Evolutionary conservation across 1,140 invertebrate species (phyloP).

Genomic region (Batillaria attramentaria): DNA sequence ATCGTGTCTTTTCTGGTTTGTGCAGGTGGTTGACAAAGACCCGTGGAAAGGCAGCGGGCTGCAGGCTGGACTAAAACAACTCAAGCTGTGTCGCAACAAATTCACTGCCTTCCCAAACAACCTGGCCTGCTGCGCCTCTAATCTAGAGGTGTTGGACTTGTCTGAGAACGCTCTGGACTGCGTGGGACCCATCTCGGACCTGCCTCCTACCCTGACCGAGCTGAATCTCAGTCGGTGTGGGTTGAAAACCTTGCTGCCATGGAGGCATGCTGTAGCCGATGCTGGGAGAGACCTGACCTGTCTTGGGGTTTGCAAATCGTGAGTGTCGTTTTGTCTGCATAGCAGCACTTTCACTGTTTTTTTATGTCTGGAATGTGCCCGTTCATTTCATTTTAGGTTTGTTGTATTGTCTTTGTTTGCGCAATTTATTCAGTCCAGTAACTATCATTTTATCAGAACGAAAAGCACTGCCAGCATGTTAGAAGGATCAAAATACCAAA

Average conservation of each 20-base stretch:
- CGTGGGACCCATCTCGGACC: conserved; percentile 90
- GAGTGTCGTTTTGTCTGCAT: conserved; percentile 5
- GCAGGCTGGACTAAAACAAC: conserved; percentile 37
- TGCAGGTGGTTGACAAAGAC: conserved; percentile 36
- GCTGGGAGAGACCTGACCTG: conserved; percentile 25
- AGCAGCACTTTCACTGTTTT: too few species aligned
- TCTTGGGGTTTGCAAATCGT: conserved; percentile 29
- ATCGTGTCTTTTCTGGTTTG: neutral
- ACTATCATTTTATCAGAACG: neutral
- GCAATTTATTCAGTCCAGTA: neutral
- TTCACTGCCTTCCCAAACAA: conserved; percentile 89
- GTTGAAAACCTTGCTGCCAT: conserved; percentile 34
- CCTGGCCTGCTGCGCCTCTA: conserved; percentile 90
- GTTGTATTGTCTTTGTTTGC: neutral
- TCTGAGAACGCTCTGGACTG: conserved; percentile 86
- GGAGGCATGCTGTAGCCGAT: conserved; percentile 29
- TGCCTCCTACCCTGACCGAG: conserved; percentile 90
- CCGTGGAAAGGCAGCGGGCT: conserved; percentile 30
- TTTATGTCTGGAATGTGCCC: neutral
- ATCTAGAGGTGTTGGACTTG: conserved; percentile 89
- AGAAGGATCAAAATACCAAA: too few species aligned
- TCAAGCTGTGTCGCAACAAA: conserved; percentile 93
- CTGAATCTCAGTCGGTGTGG: conserved; percentile 83
- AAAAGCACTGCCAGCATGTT: too few species aligned
- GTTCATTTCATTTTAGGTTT: neutral